phyloP scores from a whole-genome alignment of 2,797 vertebrate species.

The Takifugu ocellatus region DNA sequence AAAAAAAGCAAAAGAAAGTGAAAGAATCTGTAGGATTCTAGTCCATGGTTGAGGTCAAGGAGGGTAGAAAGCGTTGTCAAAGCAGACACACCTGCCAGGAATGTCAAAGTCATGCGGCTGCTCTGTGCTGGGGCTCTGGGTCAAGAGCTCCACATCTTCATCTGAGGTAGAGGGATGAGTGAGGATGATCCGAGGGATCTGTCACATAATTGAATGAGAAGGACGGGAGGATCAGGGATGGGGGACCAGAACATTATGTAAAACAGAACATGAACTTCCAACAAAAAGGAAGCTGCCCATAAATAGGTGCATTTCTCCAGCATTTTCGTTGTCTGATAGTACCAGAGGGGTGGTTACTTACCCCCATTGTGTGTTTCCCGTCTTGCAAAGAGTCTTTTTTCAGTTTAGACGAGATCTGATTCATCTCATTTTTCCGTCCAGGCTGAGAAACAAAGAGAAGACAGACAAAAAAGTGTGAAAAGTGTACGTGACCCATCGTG shows the following conservation, averaged over 20 bases:
- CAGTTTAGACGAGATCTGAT: constrained; percentile 29
- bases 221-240: not conserved
- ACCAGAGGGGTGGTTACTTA: constrained; percentile 28
- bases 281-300: no score
- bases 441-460: constrained; percentile 47
- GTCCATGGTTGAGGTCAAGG: constrained; percentile 47
- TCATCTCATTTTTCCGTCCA: constrained; percentile 35
- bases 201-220: constrained; percentile 42
- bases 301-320: no score
- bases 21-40: not conserved
- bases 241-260: not conserved
- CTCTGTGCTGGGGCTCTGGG: constrained; percentile 66
- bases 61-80: constrained; percentile 73
- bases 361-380: constrained; percentile 73
- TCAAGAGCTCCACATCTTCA: constrained; percentile 78
- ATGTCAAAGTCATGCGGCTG: constrained; percentile 51
- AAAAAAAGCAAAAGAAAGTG: not conserved
- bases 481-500: not conserved
- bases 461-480: not conserved
- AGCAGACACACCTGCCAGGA: constrained; percentile 41
- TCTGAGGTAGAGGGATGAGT: constrained; percentile 85
- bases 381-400: constrained; percentile 51
- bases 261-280: not conserved
- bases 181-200: constrained; percentile 86
- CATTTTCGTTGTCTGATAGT: no score